These are phyloP conservation scores for Anoplopoma fimbria DNA, from an alignment of 2,113 vertebrate species.

Conservation along the genomic window DNA sequence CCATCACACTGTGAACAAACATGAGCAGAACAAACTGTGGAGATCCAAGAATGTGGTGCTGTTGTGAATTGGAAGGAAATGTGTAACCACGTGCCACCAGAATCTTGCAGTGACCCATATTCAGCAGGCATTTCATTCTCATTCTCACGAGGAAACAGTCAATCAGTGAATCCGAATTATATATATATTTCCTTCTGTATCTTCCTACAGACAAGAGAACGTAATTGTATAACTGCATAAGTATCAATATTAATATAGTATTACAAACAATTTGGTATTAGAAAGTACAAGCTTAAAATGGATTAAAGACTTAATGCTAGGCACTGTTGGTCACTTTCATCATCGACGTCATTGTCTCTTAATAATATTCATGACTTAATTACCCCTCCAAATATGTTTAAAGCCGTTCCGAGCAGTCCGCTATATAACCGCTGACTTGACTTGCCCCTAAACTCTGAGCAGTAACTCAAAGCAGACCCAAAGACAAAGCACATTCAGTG, in stretches of 20 bases:
- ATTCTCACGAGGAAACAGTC: not conserved
- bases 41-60: conserved; percentile 66
- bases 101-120: conserved; percentile 45
- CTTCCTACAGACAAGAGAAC: not conserved
- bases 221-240: not conserved
- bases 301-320: not conserved
- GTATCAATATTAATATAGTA: not conserved
- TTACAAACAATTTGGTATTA: not conserved
- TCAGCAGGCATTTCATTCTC: not conserved
- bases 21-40: conserved; percentile 71
- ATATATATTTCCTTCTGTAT: not conserved
- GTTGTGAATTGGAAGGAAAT: conserved; percentile 64
- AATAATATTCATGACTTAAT: conserved; percentile 7
- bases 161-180: not conserved
- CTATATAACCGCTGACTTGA: conserved; percentile 38
- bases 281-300: not conserved
- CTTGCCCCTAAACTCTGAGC: conserved; percentile 31
- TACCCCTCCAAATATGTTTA: conserved; percentile 5
- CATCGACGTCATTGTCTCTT: not conserved
- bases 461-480: conserved; percentile 72
- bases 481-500: conserved; percentile 32
- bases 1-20: conserved; percentile 71
- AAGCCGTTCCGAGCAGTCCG: conserved; percentile 35
- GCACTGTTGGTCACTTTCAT: not conserved
- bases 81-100: conserved; percentile 44